phyloP scores from a whole-genome alignment of 2,797 vertebrate genomes.

The Mastacembelus armatus region DNA sequence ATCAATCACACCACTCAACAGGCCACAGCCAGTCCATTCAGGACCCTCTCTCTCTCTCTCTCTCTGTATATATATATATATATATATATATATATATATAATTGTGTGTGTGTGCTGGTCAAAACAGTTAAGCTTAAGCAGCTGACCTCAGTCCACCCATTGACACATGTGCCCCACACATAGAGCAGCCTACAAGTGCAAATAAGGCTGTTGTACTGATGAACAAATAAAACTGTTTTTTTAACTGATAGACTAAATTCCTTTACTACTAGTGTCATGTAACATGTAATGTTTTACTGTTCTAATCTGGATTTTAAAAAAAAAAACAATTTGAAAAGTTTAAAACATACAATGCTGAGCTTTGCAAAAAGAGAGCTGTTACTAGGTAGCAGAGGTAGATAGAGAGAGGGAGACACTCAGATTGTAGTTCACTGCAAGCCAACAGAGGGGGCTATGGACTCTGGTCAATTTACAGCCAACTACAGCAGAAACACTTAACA shows the following conservation, averaged over 20 bases:
- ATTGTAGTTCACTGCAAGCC: slow-evolving; percentile 86
- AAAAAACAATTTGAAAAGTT: background rate
- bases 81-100: too few relatives aligned
- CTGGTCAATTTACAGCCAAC: slow-evolving; percentile 78
- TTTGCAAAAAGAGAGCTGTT: slow-evolving; percentile 12
- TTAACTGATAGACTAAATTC: too few relatives aligned
- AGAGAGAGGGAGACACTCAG: background rate
- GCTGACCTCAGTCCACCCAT: slow-evolving; percentile 45
- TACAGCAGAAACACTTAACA: slow-evolving; percentile 28
- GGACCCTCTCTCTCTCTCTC: slow-evolving; percentile 51
- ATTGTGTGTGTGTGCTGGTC: slow-evolving; percentile 60
- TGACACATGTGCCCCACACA: slow-evolving; percentile 45
- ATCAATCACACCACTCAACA: slow-evolving; percentile 86
- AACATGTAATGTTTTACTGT: too few relatives aligned
- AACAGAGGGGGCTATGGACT: slow-evolving; percentile 97
- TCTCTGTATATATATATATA: too few relatives aligned
- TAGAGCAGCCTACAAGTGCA: slow-evolving; percentile 17
- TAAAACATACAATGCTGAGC: background rate
- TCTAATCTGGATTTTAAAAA: background rate
- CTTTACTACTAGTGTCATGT: background rate
- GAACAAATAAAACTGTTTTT: too few relatives aligned
- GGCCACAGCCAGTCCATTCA: slow-evolving; percentile 81
- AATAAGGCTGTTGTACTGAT: slow-evolving; percentile 6
- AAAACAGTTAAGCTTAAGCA: slow-evolving; percentile 76
- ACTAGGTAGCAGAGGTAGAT: background rate